Conservation (phyloP, 2,888 invertebrate genomes). For the Tillus elongatus region DNA sequence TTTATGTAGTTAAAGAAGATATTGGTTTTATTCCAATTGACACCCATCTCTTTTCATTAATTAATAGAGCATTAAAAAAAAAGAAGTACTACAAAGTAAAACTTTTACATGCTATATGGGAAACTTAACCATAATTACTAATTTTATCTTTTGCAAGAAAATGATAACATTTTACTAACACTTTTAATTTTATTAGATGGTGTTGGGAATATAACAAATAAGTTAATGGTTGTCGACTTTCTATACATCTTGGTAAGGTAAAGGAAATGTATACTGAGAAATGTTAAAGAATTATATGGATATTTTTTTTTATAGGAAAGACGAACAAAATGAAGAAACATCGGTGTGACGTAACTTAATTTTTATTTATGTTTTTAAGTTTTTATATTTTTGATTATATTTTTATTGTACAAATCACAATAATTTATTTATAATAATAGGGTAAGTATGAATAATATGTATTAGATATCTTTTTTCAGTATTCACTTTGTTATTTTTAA, state of each 20-base stretch:
- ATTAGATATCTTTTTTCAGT: no score
- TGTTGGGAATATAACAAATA: conserved; percentile 42
- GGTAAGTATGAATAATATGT: conserved; percentile 1
- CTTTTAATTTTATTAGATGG: conserved; percentile 33
- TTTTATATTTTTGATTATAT: conserved; percentile 18
- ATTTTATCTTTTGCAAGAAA: conserved; percentile 14
- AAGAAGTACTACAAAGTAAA: no score
- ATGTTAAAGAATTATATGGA: conserved; percentile 9
- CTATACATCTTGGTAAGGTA: conserved; percentile 17
- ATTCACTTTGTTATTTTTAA: no score
- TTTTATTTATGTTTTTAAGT: conserved; percentile 22
- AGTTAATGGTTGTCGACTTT: conserved; percentile 13
- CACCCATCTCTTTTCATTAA: no score
- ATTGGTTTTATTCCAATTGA: no score
- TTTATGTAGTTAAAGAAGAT: no score
- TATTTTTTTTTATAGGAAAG: conserved; percentile 29
- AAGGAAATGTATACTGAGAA: conserved; percentile 11
- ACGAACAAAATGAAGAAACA: conserved; percentile 37
- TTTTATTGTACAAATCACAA: conserved; percentile 8
- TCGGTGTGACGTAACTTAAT: conserved; percentile 28
- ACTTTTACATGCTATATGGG: neutral
- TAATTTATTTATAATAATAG: conserved; percentile 4
- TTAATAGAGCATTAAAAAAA: no score
- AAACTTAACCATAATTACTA: conserved; percentile 4
- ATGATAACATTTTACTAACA: conserved; percentile 12